Conservation (phyloP, 2,113 vertebrate species). For the Bufo bufo region DNA sequence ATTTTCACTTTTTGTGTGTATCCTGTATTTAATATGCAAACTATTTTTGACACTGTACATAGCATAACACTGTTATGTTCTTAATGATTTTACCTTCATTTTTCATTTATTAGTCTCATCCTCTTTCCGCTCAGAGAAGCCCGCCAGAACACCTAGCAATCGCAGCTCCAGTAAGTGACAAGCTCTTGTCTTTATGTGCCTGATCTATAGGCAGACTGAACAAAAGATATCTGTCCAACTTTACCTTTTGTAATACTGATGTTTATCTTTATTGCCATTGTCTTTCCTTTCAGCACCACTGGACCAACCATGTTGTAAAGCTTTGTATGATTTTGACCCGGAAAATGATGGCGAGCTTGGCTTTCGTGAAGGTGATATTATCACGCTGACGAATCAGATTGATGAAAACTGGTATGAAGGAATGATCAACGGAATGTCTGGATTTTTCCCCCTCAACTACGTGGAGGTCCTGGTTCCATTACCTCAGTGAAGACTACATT, state of each 20-base stretch:
- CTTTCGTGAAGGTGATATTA: slow-evolving; percentile 94
- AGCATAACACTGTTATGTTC: background rate
- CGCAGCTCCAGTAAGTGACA: slow-evolving; percentile 79
- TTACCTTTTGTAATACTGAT: slow-evolving; percentile 17
- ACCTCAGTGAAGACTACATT: slow-evolving; percentile 79
- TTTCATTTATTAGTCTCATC: slow-evolving; percentile 72
- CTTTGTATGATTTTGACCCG: slow-evolving; percentile 94
- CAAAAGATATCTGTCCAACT: too few species aligned
- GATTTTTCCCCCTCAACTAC: slow-evolving; percentile 98
- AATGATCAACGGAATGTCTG: slow-evolving; percentile 89
- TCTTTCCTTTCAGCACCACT: slow-evolving; percentile 68
- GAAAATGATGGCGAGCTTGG: slow-evolving; percentile 97
- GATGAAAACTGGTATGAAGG: slow-evolving; percentile 99
- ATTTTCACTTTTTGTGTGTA: too few species aligned
- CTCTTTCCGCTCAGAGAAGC: slow-evolving; percentile 77
- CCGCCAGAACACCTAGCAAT: slow-evolving; percentile 70
- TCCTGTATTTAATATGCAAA: too few species aligned
- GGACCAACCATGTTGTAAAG: slow-evolving; percentile 95
- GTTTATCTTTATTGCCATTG: slow-evolving; percentile 35
- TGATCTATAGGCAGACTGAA: background rate
- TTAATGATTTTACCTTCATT: background rate
- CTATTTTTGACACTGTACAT: background rate
- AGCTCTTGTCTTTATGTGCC: background rate
- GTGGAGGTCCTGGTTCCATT: slow-evolving; percentile 93
- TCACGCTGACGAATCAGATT: slow-evolving; percentile 98